A percentile compares a stretch with the other conserved stretches of the same genome.
Conservation (phyloP, 2,888 invertebrate species). For the Pammene fasciana region DNA sequence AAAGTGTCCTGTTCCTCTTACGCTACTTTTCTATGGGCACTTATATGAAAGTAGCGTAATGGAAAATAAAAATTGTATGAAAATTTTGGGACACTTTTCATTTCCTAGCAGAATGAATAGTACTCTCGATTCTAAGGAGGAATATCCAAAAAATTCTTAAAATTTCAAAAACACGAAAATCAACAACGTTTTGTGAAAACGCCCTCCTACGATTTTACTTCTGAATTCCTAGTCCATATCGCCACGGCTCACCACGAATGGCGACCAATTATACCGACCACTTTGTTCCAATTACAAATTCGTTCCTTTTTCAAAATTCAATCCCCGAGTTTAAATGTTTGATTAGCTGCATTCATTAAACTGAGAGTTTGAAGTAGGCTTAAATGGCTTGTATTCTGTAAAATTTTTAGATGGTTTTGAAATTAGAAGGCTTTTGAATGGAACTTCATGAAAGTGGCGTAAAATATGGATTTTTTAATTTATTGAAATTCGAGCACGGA, state of each 20-base stretch:
- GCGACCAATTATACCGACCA: slow-evolving; percentile 55
- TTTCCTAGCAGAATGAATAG: no score
- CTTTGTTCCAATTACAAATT: slow-evolving; percentile 49
- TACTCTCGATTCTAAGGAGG: no score
- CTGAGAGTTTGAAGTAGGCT: slow-evolving; percentile 28
- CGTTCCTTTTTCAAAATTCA: slow-evolving; percentile 55
- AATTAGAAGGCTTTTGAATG: slow-evolving; percentile 13
- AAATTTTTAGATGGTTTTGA: slow-evolving; percentile 8
- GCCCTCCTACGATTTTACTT: slow-evolving; percentile 6
- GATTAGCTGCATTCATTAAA: slow-evolving; percentile 42
- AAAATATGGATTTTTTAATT: no score
- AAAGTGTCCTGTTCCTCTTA: no score
- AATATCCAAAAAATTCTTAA: no score
- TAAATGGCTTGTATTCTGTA: slow-evolving; percentile 12
- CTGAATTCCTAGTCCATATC: slow-evolving; percentile 1
- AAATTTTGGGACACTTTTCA: no score
- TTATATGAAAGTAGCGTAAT: no score
- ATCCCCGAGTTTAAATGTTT: slow-evolving; percentile 44
- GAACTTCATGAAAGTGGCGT: neutral
- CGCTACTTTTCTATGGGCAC: no score
- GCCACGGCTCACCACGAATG: slow-evolving; percentile 48
- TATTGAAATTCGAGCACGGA: no score
- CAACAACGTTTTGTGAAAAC: no score
- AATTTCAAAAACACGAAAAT: no score
- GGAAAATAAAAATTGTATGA: no score